Percentiles rank a stretch among this genome's conserved stretches.
These are phyloP conservation scores for Monodelphis domestica DNA, from an alignment of 2,797 vertebrate species.

Conservation along the genomic window DNA sequence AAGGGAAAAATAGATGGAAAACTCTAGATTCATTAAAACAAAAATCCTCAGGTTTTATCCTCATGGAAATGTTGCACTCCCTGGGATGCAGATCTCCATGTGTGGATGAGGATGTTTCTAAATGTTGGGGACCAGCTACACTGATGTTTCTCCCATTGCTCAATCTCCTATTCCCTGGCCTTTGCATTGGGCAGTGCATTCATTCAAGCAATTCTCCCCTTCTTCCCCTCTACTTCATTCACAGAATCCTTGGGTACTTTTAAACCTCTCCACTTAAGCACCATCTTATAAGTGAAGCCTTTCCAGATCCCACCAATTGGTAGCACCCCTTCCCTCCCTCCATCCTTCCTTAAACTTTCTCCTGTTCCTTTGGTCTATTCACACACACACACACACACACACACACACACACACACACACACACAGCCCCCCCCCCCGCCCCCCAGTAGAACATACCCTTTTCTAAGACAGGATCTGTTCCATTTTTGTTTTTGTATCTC, in stretches of 20 bases:
- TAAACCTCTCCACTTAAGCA: background rate
- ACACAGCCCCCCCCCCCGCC: background rate
- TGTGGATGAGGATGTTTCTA: background rate
- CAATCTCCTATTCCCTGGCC: background rate
- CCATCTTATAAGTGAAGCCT: background rate
- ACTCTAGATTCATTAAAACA: background rate
- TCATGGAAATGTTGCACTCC: background rate
- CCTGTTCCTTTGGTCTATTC: background rate
- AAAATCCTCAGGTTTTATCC: background rate
- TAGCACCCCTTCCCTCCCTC: background rate
- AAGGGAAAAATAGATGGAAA: background rate
- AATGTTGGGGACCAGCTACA: background rate
- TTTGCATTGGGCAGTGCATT: background rate
- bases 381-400: background rate
- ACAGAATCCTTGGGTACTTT: background rate
- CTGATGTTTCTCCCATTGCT: background rate
- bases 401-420: background rate
- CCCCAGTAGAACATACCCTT: background rate
- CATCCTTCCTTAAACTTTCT: background rate
- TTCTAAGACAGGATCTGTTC: background rate
- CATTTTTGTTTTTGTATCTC: background rate
- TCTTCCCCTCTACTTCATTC: background rate
- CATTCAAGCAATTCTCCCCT: background rate
- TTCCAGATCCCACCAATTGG: background rate
- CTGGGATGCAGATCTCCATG: background rate